These are phyloP conservation scores for Bhutanitis thaidina DNA, from an alignment of 2,888 invertebrate genomes.

Conservation along the genomic window DNA sequence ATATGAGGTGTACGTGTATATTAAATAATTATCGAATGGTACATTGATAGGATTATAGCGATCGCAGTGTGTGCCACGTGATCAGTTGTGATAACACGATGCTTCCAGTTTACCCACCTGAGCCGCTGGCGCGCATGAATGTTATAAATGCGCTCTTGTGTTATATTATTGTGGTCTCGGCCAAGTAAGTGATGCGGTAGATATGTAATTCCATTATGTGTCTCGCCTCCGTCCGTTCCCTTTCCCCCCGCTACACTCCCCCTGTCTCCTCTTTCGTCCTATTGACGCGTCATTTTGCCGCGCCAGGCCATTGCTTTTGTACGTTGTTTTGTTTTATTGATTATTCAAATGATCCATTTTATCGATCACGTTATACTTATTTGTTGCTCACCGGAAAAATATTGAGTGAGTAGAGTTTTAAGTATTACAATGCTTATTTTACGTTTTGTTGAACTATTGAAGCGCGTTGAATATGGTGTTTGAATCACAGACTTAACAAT, in stretches of 20 bases:
- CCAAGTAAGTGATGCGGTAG: constrained; percentile 64
- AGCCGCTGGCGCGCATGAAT: constrained; percentile 44
- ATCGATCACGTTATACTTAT: constrained; percentile 43
- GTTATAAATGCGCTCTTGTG: constrained; percentile 40
- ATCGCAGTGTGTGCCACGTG: constrained; percentile 44
- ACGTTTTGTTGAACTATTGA: not conserved
- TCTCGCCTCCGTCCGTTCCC: constrained; percentile 67
- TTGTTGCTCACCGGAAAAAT: constrained; percentile 40
- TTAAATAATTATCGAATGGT: constrained; percentile 19
- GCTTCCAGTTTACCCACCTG: constrained; percentile 54
- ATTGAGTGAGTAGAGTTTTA: constrained; percentile 24
- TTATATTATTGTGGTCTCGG: constrained; percentile 53
- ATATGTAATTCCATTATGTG: constrained; percentile 75
- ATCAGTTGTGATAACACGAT: constrained; percentile 43
- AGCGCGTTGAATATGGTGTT: not conserved
- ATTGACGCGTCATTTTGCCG: constrained; percentile 66
- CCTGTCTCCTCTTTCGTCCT: constrained; percentile 52
- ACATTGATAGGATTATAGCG: constrained; percentile 26
- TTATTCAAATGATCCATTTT: constrained; percentile 60
- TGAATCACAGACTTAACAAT: not conserved
- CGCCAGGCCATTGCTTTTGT: constrained; percentile 62
- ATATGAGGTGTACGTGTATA: not conserved
- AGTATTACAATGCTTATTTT: not conserved
- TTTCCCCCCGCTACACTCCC: constrained; percentile 28
- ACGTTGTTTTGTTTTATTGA: constrained; percentile 59